Conservation (phyloP, 2,888 invertebrate genomes). For the Mycogona germanica region DNA sequence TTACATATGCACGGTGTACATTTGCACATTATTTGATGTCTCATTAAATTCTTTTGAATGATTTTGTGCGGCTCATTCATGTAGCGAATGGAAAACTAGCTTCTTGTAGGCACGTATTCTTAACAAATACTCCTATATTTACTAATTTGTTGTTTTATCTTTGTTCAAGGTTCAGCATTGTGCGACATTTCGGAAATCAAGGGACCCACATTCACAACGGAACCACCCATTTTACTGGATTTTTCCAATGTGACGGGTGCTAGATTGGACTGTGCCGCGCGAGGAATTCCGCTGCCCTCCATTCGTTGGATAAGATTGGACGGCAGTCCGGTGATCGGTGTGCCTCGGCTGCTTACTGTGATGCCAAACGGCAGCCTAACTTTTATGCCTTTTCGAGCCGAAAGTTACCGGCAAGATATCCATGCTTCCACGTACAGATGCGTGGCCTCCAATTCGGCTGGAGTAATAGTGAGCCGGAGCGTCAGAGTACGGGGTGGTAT, state of each 20-base stretch:
- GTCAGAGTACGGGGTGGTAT: conserved; percentile 27
- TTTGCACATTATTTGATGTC: too few relatives aligned
- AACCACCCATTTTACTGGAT: conserved; percentile 24
- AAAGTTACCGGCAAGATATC: conserved; percentile 24
- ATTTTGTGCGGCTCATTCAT: too few relatives aligned
- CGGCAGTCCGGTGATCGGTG: conserved; percentile 26
- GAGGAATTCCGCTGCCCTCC: conserved; percentile 29
- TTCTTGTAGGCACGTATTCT: too few relatives aligned
- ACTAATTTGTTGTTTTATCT: neutral
- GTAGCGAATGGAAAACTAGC: too few relatives aligned
- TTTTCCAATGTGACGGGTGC: conserved; percentile 32
- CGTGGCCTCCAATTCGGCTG: conserved; percentile 25
- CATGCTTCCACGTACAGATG: conserved; percentile 27
- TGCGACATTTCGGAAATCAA: conserved; percentile 8
- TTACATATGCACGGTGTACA: too few relatives aligned
- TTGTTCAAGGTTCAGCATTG: conserved; percentile 1
- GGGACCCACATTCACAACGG: conserved; percentile 16
- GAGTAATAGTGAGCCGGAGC: conserved; percentile 26
- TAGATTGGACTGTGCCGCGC: conserved; percentile 28
- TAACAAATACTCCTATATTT: too few relatives aligned
- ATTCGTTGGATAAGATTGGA: conserved; percentile 29
- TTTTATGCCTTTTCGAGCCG: conserved; percentile 25
- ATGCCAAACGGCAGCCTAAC: conserved; percentile 26
- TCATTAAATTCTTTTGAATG: too few relatives aligned
- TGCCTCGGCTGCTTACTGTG: conserved; percentile 26